phyloP scores from a whole-genome alignment of 2,113 vertebrate species.

The Lepus europaeus region DNA sequence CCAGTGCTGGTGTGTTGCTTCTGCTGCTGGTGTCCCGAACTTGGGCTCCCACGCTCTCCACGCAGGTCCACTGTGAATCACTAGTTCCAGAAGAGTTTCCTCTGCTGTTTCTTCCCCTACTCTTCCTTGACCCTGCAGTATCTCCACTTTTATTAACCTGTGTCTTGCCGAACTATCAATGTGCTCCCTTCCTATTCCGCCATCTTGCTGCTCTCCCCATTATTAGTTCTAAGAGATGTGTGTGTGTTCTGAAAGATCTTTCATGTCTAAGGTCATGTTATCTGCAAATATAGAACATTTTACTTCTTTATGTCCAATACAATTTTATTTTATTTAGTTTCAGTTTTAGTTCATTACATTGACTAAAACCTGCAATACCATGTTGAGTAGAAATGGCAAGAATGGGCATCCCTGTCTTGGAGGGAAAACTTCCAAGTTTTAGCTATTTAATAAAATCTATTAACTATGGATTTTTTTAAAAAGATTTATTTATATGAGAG shows the following conservation, averaged over 20 bases:
- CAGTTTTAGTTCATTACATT: background rate
- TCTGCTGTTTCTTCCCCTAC: too few species aligned
- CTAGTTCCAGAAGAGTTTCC: too few species aligned
- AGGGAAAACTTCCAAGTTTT: slow-evolving; percentile 24
- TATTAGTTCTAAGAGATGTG: background rate
- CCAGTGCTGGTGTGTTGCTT: too few species aligned
- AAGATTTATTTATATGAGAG: too few species aligned
- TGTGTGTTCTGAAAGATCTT: background rate
- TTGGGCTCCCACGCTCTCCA: too few species aligned
- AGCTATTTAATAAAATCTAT: background rate
- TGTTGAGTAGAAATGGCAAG: background rate
- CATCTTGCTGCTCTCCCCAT: too few species aligned
- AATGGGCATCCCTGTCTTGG: background rate
- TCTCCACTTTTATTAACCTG: too few species aligned
- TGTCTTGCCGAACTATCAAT: too few species aligned
- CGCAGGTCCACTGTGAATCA: too few species aligned
- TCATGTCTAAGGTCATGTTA: background rate
- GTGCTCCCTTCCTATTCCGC: too few species aligned
- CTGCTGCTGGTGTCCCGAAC: too few species aligned
- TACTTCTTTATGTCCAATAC: slow-evolving; percentile 26
- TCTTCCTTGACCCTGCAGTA: too few species aligned
- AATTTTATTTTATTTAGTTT: background rate
- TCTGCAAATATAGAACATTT: background rate
- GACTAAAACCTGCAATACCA: background rate
- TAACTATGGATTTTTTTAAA: background rate